A percentile compares a stretch with the other conserved stretches of the same genome.
These are phyloP conservation scores for Myoxocephalus aenaeus DNA, from an alignment of 2,797 vertebrate genomes.

Conservation along the genomic window DNA sequence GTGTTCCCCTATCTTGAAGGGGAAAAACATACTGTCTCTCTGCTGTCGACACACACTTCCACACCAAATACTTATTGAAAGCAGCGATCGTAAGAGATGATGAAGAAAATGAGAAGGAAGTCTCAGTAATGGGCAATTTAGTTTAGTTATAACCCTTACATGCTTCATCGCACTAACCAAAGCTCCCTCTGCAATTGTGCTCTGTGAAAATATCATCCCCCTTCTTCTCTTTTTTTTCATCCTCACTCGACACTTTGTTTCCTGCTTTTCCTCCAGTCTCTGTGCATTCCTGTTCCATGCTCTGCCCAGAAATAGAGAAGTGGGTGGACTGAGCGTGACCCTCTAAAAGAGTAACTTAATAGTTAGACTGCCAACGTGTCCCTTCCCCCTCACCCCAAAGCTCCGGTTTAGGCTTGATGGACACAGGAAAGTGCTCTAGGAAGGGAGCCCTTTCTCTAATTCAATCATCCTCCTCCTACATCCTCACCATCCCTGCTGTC, in stretches of 20 bases:
- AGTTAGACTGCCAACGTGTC: not conserved
- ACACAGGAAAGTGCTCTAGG: not conserved
- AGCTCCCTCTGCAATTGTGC: no score
- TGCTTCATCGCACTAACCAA: slow-evolving; percentile 12
- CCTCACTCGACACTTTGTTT: not conserved
- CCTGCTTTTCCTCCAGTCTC: not conserved
- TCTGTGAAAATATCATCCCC: not conserved
- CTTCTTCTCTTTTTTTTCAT: not conserved
- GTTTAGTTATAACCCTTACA: not conserved
- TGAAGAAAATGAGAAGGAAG: not conserved
- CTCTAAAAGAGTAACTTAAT: slow-evolving; percentile 14
- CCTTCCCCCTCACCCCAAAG: not conserved
- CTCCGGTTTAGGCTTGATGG: not conserved
- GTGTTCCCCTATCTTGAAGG: not conserved
- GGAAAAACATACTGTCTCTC: not conserved
- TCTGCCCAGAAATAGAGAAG: not conserved
- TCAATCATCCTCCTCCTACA: not conserved
- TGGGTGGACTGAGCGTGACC: not conserved
- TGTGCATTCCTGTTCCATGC: not conserved
- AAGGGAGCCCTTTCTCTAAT: not conserved
- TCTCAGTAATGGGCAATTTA: slow-evolving; percentile 6
- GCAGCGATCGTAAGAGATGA: slow-evolving; percentile 6
- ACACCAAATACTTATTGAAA: slow-evolving; percentile 17
- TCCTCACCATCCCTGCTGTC: no score
- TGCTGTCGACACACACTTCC: slow-evolving; percentile 1